Base-by-base conservation (phyloP, 2,888 invertebrate species). In the Caenorhabditis becei region DNA sequence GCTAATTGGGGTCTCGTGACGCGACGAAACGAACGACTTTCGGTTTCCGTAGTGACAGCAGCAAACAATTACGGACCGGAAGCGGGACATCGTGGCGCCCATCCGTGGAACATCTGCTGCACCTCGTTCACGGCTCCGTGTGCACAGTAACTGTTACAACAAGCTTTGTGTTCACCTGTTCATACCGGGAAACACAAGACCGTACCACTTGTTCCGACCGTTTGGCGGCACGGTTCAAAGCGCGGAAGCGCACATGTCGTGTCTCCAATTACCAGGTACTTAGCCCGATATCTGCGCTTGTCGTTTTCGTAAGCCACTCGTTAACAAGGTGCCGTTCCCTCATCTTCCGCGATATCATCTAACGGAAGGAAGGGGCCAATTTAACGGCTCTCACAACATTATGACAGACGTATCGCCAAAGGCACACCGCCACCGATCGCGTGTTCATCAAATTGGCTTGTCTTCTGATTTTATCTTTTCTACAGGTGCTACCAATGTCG, bases 231-330 rank as follows among this genome's bases (percentile, higher is more conserved):
- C 20, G 66, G 37, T 56, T 77, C 69, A 77, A 77, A 77, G 69
- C 26, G 61, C 23, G 26, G 49, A 1, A 26, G 63, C 47, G 71
- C 80, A 80, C 80, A 80, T 80, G 80, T 80, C 74, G 53, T 59
- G 74, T 80, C 58, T 80, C 80, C 80, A 75, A 80, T 80, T 80
- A 80, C 80, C 56, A 37, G 59, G 47, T 35, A 59, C 58, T 65
- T 74, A 51, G n/a, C n/a, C n/a, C n/a, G n/a, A n/a, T n/a, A n/a
- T 74, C 37, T 16, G 28, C 20, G 62, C 47, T 62, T 44, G 44
- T 62, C 62, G 32, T 32, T 56, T 53, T 35, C 18, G 23, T 54
- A 49, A 49, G 41, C 58, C 59, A 32, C 59, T 72, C 72, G 74
- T 58, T 74, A 74, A 66, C 67, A 67, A 67, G 54, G 75, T 66